These are phyloP conservation scores for Alouatta palliata DNA, from an alignment of 2,113 vertebrate genomes.

Conservation along the genomic window DNA sequence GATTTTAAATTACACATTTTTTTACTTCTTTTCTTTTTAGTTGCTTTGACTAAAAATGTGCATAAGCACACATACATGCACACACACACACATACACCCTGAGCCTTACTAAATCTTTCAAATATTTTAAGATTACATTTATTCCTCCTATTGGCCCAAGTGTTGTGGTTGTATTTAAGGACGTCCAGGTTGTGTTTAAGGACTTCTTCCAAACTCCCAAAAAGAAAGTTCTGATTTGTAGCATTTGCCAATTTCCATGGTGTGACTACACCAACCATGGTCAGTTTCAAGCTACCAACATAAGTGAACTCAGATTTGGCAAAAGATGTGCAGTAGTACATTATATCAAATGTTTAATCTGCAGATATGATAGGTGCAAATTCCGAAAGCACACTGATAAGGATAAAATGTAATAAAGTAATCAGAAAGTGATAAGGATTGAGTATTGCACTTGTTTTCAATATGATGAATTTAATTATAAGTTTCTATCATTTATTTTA, in stretches of 20 bases:
- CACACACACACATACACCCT: background rate
- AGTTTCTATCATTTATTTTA: background rate
- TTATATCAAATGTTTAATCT: background rate
- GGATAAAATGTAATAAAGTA: background rate
- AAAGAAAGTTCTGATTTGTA: background rate
- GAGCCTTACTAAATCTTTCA: constrained; percentile 8
- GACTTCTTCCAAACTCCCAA: background rate
- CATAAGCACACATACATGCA: background rate
- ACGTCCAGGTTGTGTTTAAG: background rate
- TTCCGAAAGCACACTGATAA: background rate
- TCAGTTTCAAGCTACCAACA: background rate
- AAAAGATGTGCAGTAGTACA: background rate
- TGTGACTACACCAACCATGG: background rate
- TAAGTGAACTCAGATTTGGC: background rate
- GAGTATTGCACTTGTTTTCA: background rate
- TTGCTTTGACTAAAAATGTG: constrained; percentile 3
- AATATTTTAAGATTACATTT: background rate
- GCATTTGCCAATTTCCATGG: background rate
- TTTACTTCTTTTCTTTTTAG: background rate
- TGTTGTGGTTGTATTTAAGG: background rate
- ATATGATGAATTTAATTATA: background rate
- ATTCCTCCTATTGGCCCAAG: background rate
- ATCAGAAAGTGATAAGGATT: background rate
- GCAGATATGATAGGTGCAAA: background rate
- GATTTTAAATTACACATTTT: constrained; percentile 37